These are phyloP conservation scores for Caradrina kadenii DNA, from an alignment of 2,888 invertebrate species.

Conservation along the genomic window DNA sequence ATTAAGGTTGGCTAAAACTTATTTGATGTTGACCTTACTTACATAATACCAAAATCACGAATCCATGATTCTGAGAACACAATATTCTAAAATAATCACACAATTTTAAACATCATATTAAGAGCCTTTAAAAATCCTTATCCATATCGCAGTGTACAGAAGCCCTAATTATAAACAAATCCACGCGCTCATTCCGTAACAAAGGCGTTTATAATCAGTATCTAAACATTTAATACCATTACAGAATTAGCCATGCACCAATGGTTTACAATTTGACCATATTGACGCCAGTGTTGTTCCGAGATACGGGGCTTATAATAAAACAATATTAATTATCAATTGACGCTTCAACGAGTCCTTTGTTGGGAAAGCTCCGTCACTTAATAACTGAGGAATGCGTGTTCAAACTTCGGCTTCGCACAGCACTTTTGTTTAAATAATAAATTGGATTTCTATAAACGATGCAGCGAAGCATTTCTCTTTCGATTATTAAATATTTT, in stretches of 20 bases:
- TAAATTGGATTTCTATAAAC: conserved; percentile 84
- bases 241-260: conserved; percentile 78
- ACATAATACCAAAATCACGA: not conserved
- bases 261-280: conserved; percentile 73
- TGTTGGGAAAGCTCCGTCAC: conserved; percentile 59
- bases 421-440: conserved; percentile 84
- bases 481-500: conserved; percentile 68
- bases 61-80: not conserved
- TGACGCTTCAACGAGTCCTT: conserved; percentile 64
- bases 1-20: too few relatives aligned
- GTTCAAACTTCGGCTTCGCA: conserved; percentile 82
- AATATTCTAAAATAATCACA: not conserved
- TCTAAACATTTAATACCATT: conserved; percentile 80
- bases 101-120: not conserved
- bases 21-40: too few relatives aligned
- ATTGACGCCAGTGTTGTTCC: conserved; percentile 63
- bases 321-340: conserved; percentile 86
- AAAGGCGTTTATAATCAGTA: conserved; percentile 72
- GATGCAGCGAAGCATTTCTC: conserved; percentile 72
- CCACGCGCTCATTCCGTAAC: conserved; percentile 30
- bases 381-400: conserved; percentile 86
- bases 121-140: not conserved
- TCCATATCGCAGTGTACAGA: conserved; percentile 15
- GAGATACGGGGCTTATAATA: conserved; percentile 85
- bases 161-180: conserved; percentile 23